A percentile compares a stretch with the other conserved stretches of the same genome.
phyloP scores from a whole-genome alignment of 23 tunicate species.

The Trididemnum nubilum region DNA sequence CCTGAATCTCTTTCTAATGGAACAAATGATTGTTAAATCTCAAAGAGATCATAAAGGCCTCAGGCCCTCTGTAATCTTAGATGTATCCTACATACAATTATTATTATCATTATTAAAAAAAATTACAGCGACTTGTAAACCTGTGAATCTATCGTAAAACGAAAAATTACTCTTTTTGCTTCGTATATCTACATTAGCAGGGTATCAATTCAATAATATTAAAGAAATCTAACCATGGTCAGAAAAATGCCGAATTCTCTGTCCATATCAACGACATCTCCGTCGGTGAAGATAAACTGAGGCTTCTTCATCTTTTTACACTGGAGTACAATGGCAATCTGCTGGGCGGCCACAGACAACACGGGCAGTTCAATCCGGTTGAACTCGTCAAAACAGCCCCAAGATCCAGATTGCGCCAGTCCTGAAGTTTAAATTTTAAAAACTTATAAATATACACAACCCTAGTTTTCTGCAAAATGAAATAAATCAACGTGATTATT shows the following conservation, averaged over 20 bases:
- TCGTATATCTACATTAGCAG: no score
- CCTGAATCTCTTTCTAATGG: no score
- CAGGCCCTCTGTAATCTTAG: no score
- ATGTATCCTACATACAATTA: no score
- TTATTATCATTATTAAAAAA: no score
- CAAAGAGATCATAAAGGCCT: no score
- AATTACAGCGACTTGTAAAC: no score
- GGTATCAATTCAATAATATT: not conserved
- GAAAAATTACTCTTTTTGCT: no score
- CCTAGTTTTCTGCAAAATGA: no score
- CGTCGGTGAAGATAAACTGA: conserved; percentile 97
- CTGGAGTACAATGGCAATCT: conserved; percentile 97
- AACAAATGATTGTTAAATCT: no score
- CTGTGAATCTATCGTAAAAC: no score
- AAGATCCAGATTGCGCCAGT: conserved; percentile 98
- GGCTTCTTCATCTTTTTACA: conserved; percentile 99
- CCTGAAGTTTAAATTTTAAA: conserved; percentile 30
- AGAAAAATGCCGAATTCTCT: conserved; percentile 97
- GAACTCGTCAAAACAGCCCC: conserved; percentile 99
- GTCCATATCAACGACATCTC: conserved; percentile 94
- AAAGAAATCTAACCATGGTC: conserved; percentile 65
- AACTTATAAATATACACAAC: not conserved
- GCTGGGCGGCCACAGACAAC: conserved; percentile 99
- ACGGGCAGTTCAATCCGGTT: conserved; percentile 99
- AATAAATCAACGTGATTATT: no score